Evolutionary conservation across 2,113 vertebrate genomes (phyloP).

Genomic region (Serinus canaria): DNA sequence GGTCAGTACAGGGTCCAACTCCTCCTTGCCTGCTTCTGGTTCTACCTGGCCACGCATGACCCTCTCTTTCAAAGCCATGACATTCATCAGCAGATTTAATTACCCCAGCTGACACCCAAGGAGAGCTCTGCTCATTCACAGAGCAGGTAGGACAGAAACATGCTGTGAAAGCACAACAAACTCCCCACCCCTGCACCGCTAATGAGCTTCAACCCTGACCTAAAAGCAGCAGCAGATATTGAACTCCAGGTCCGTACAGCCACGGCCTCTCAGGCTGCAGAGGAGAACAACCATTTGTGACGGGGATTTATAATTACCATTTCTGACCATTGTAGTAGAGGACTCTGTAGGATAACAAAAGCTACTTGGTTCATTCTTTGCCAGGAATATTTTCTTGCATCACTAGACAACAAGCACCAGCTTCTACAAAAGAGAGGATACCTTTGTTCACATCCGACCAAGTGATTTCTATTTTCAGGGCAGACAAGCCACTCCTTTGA

Average conservation of each 20-base stretch:
- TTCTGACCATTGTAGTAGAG: background rate
- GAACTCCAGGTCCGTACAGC: background rate
- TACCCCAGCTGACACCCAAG: background rate
- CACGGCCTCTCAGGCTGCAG: background rate
- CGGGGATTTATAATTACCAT: background rate
- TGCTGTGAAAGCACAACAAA: background rate
- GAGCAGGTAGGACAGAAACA: constrained; percentile 40
- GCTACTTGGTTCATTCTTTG: background rate
- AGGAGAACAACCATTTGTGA: background rate
- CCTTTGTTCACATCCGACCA: background rate
- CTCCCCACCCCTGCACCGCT: background rate
- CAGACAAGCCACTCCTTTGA: background rate
- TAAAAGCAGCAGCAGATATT: background rate
- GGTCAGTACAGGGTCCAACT: background rate
- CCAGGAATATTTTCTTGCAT: background rate
- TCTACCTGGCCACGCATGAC: background rate
- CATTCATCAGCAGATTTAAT: background rate
- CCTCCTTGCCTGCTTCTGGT: background rate
- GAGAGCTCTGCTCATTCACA: background rate
- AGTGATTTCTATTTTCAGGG: background rate
- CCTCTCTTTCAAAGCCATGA: background rate
- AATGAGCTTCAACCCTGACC: constrained; percentile 19
- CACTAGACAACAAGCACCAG: background rate
- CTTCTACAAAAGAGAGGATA: background rate
- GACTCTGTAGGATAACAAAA: background rate